Base-by-base conservation (phyloP, 2,888 invertebrate genomes). In the Pristionchus exspectatus region DNA sequence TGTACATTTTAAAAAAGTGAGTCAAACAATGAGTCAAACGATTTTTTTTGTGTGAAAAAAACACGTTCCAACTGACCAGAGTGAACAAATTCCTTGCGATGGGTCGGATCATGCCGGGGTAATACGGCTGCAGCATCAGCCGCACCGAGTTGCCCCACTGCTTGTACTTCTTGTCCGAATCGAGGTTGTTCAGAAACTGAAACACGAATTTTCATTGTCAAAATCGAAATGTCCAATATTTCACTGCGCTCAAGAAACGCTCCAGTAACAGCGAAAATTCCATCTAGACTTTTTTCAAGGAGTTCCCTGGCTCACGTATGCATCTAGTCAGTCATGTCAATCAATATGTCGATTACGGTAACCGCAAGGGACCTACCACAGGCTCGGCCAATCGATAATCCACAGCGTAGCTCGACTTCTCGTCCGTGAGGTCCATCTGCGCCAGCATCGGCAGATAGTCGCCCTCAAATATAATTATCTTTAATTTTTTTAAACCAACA, bases 371-470 rank as follows among this genome's bases (percentile, higher is more conserved):
- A 87, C 93, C 92, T 89, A 96, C 96, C 92, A 95, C 94, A 77
- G 99, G 97, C 0, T 98, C 97, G 0, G 97, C 97, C 95, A 99
- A 98, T 90, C 99, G 96, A 91, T 98, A 97, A 95, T 99, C 99
- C 91, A 99, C 96, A 0, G 98, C 98, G 95, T 98, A 98, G 90
- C 87, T 96, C 96, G 91, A 95, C 95, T 93, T 95, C 83, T 95
- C 95, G 44, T 95, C 95, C 12, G 93, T 91, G 72, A 96, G 93
- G 92, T 96, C 96, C 86, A 96, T 91, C 88, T 95, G 95, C 84
- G 96, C 94, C 56, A 96, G 91, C 84, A 95, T 94, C 24, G 95
- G 94, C 54, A 96, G 91, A 81, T 95, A 95, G 33, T 95, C 95
- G 12, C 95, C 94, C 95, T 95, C 92, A 85, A 90, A 30, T 44